Base-by-base conservation (phyloP, 2,113 vertebrate genomes). In the Perca fluviatilis region DNA sequence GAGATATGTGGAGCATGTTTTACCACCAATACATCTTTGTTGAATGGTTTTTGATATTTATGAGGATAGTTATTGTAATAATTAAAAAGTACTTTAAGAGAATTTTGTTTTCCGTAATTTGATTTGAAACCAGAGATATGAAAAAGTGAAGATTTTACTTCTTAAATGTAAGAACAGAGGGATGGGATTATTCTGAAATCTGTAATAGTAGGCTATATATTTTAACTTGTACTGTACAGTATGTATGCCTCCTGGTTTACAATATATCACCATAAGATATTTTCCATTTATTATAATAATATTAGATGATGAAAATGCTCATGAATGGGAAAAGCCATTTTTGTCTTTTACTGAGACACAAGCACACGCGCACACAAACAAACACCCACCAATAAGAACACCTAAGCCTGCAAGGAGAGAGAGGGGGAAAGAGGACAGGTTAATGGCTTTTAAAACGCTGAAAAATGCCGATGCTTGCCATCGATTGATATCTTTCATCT, bases 381-480 rank as follows among this genome's bases (percentile, higher is more conserved):
- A 36, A 69, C 25, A 70, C 63, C 68, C 15, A 33, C 10, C 25
- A 21, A 14, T 21, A 40, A 33, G 33, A 36, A 63, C 23, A 12
- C 14, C 62, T 73, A 33, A 79, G 74, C 58, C 74, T 68, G 30
- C 65, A 77, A 82, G 82, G 57, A 87, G 82, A 79, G 75, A 49
- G 58, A 53, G 75, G 10, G 36, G 10, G 36, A 68, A 61, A 77
- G 66, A 86, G 81, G 85, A 77, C 74, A 84, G 73, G 80, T 88
- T 86, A 74, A 79, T 86, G 88, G 86, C 80, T 74, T 90, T 79
- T 86, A 73, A 86, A 92, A 84, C 1, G 16, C 74, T 82, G 58
- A 92, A 92, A 40, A 94, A 88, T 93, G 93, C 92, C 93, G 93
- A 93, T 70, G 82, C 88, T 47, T 65, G 30, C 79, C 78, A 89